Conservation (phyloP, 2,797 vertebrate genomes). For the Gymnothorax reevesii region DNA sequence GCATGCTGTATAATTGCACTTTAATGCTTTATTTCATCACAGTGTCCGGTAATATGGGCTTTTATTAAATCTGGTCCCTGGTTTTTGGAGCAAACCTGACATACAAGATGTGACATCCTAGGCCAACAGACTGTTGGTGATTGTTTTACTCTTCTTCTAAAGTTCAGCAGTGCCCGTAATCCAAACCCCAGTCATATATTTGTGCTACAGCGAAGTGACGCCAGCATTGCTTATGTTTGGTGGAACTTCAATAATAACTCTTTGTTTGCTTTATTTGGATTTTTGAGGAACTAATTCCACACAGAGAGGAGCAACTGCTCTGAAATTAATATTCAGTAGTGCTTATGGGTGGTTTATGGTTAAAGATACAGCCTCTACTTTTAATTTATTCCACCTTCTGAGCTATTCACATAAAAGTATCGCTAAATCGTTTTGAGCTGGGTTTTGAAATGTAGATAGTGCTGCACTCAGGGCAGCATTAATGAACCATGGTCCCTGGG, state of each 20-base stretch:
- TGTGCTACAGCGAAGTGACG: background rate
- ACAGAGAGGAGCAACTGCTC: background rate
- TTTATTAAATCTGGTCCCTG: slow-evolving; percentile 7
- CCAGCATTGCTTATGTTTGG: background rate
- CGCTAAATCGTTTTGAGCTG: background rate
- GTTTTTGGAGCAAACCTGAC: background rate
- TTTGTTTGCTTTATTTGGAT: background rate
- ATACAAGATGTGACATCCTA: background rate
- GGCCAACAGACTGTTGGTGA: background rate
- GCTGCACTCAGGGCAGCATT: no score
- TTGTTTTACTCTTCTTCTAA: background rate
- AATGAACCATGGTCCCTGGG: no score
- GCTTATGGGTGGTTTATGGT: background rate
- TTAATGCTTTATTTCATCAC: slow-evolving; percentile 7
- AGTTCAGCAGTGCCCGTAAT: background rate
- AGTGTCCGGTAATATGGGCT: background rate
- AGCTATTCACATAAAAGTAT: background rate
- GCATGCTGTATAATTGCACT: background rate
- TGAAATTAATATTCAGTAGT: background rate
- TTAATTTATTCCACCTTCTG: background rate
- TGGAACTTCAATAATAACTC: background rate
- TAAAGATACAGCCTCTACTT: background rate
- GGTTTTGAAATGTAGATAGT: background rate
- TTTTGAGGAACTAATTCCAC: background rate
- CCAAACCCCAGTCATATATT: background rate